These are phyloP conservation scores for Caenorhabditis japonica DNA, from an alignment of 2,888 invertebrate species.

Conservation along the genomic window DNA sequence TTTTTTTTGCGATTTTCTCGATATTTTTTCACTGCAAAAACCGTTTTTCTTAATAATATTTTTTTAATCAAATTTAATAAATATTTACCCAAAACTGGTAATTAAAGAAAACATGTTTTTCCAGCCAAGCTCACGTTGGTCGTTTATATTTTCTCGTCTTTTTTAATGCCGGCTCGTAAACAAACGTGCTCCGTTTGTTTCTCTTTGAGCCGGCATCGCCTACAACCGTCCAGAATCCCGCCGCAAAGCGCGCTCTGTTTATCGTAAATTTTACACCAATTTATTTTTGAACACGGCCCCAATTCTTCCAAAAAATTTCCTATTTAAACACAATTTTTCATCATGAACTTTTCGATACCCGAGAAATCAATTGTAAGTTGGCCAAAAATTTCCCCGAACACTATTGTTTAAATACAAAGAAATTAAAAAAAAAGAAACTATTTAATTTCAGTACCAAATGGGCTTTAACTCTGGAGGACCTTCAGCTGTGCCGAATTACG, in stretches of 20 bases:
- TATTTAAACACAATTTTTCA: slow-evolving; percentile 26
- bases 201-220: no score
- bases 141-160: no score
- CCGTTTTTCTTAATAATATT: no score
- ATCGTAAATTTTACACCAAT: slow-evolving; percentile 23
- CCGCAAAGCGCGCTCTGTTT: slow-evolving; percentile 13
- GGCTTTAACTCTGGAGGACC: slow-evolving; percentile 31
- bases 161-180: no score
- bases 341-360: slow-evolving; percentile 38
- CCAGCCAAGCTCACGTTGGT: no score
- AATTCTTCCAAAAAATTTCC: slow-evolving; percentile 8
- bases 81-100: no score
- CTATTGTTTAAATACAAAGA: no score
- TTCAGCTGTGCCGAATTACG: slow-evolving; percentile 21
- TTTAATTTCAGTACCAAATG: slow-evolving; percentile 48
- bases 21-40: slow-evolving; percentile 3
- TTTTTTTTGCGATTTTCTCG: slow-evolving; percentile 2
- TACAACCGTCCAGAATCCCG: slow-evolving; percentile 18
- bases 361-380: slow-evolving; percentile 42
- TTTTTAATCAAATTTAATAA: no score
- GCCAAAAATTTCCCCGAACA: neutral
- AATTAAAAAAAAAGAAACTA: neutral
- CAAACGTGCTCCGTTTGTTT: no score
- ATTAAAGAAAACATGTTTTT: no score
- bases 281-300: neutral